These are phyloP conservation scores for Drosophila rufa DNA, from an alignment of 1,140 invertebrate species.

Conservation along the genomic window DNA sequence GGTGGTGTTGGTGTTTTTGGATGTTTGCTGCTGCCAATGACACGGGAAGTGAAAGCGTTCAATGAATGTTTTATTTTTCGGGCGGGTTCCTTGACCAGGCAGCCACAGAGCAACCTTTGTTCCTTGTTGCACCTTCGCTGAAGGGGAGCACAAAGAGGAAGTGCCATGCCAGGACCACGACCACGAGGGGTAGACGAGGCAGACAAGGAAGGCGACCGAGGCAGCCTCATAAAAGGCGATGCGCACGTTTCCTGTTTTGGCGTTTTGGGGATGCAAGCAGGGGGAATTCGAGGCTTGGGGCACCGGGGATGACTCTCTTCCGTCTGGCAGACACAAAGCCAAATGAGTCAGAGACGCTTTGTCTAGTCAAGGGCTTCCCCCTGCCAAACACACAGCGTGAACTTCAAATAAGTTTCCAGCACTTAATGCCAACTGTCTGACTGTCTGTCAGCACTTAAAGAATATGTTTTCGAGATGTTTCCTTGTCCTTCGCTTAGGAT, in stretches of 20 bases:
- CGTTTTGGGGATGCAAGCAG: conserved; percentile 56
- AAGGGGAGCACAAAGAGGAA: conserved; percentile 67
- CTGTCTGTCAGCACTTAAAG: conserved; percentile 26
- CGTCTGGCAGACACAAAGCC: conserved; percentile 60
- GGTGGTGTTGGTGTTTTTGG: conserved; percentile 30
- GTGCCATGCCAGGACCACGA: conserved; percentile 8
- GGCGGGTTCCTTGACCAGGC: conserved; percentile 68
- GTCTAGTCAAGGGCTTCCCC: conserved; percentile 51
- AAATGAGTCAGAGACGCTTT: conserved; percentile 73
- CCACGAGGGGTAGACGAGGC: conserved; percentile 1
- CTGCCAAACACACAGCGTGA: conserved; percentile 30
- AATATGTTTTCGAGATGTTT: conserved; percentile 6
- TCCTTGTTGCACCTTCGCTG: conserved; percentile 49
- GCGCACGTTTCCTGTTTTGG: conserved; percentile 74
- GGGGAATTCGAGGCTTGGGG: conserved; percentile 5
- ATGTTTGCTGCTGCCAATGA: conserved; percentile 68
- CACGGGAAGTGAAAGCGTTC: conserved; percentile 79
- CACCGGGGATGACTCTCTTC: conserved; percentile 34
- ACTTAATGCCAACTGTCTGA: conserved; percentile 44
- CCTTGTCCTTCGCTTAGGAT: neutral
- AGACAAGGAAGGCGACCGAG: conserved; percentile 51
- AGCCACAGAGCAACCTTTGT: conserved; percentile 57
- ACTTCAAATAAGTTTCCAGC: conserved; percentile 67
- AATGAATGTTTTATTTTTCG: conserved; percentile 56
- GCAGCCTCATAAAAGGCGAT: conserved; percentile 65